These are phyloP conservation scores for Epsilonema sp. DNA, from an alignment of 2,888 invertebrate genomes.

Conservation along the genomic window DNA sequence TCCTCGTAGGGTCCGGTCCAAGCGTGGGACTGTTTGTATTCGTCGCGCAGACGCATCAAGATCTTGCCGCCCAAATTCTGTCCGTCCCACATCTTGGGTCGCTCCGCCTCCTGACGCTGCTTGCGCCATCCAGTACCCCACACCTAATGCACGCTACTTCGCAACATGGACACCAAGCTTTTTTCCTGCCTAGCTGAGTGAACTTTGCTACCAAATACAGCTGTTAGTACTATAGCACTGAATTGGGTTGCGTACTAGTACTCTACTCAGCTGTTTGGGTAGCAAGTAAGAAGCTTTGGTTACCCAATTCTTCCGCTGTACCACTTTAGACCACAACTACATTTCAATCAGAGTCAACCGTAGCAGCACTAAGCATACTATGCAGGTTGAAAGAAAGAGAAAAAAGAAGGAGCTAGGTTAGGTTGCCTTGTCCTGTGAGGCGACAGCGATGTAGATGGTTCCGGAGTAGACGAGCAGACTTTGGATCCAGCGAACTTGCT, in stretches of 20 bases:
- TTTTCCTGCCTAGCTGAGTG: too few relatives aligned
- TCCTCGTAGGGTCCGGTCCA: conserved; percentile 16
- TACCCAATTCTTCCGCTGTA: too few relatives aligned
- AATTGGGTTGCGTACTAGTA: too few relatives aligned
- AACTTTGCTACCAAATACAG: too few relatives aligned
- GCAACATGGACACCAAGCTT: too few relatives aligned
- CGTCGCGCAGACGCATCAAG: conserved; percentile 17
- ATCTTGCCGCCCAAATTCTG: conserved; percentile 19
- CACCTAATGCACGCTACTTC: too few relatives aligned
- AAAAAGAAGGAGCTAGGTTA: background rate
- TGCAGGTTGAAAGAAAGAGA: background rate
- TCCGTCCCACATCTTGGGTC: conserved; percentile 22
- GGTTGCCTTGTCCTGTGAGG: conserved; percentile 21
- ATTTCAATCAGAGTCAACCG: too few relatives aligned
- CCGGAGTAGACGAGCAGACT: conserved; percentile 16
- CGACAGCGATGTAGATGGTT: conserved; percentile 16
- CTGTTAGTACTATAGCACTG: too few relatives aligned
- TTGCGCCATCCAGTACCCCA: conserved; percentile 25
- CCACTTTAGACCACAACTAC: too few relatives aligned
- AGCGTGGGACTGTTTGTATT: conserved; percentile 10
- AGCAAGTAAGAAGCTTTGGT: too few relatives aligned
- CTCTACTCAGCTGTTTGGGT: too few relatives aligned
- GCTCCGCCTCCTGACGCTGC: conserved; percentile 18
- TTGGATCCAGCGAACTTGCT: conserved; percentile 16
- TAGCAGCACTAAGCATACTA: background rate